Conservation (phyloP, 2,113 vertebrate genomes). For the Nothobranchius kuhntae region DNA sequence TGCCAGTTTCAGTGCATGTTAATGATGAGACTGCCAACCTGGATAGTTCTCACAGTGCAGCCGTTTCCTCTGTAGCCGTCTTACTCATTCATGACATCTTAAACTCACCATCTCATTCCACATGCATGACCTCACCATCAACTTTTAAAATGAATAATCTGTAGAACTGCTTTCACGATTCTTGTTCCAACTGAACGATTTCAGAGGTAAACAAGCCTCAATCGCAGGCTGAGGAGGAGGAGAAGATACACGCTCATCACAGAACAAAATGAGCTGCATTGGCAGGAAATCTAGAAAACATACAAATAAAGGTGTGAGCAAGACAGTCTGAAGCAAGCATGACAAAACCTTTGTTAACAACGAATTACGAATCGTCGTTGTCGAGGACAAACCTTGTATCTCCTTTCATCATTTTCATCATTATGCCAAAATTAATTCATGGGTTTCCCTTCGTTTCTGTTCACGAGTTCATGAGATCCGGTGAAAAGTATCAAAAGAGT, state of each 20-base stretch:
- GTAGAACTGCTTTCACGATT: background rate
- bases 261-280: background rate
- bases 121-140: background rate
- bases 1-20: conserved; percentile 19
- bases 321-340: no score
- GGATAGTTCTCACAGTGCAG: conserved; percentile 31
- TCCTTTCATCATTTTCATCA: no score
- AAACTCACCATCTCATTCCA: background rate
- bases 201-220: background rate
- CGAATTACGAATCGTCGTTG: no score
- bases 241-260: background rate
- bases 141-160: conserved; percentile 13
- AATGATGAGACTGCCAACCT: background rate
- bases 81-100: conserved; percentile 1
- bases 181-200: no score
- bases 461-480: no score
- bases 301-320: background rate
- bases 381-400: no score
- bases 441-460: no score
- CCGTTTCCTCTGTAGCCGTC: background rate
- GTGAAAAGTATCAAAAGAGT: no score
- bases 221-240: background rate
- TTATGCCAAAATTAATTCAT: no score
- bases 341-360: no score
- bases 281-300: background rate